Evolutionary conservation across 64 coral and sea anemone genomes (phyloP), one percentile per base, ranked within the genome.

Genomic region (Pocillopora damicornis): DNA sequence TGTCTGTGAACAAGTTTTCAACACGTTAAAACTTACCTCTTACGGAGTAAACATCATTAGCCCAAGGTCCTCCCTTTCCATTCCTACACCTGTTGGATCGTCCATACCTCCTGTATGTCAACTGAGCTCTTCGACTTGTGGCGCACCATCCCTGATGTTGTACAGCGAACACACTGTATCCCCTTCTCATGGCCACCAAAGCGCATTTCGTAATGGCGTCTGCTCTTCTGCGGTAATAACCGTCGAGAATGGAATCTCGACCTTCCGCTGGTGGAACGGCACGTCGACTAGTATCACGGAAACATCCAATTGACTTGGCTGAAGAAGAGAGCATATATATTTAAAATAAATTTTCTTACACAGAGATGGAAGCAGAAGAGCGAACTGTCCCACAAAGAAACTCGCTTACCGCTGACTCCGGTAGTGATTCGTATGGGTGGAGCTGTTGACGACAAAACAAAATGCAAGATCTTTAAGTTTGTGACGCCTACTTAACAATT

Each of bases 151-250:
- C 89, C 73, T 69, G 71, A 57, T 86, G 71, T 35, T 86, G 89
- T 20, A 91, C 79, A 45, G 80, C 89, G 35, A 91, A 91, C 2
- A 86, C 80, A 17, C 45, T 75, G 58, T 63, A 83, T 10, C 89
- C 79, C 62, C 37, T 22, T 72, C 35, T 61, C 58, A 68, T 74
- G 16, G 80, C 72, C 65, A 63, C 79, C 37, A 83, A 23, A 5
- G 80, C 89, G 68, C 89, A 91, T 85, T 86, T 91, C 18, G 59
- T 20, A n/a, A 91, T 78, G 57, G 89, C 79, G 37, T 84, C 71
- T 25, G 18, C 15, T 56, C 68, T 22, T 22, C 20, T 76, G 20
- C 57, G 26, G 11, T 65, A 91, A 79, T 63, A 76, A 20, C 60
- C 89, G 4, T 10, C 20, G 5, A 83, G 37, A 16, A 91, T 12